Evolutionary conservation across 2,797 vertebrate species (phyloP), one percentile per base, ranked within the genome.

Genomic region (Halcyon chelicuti): DNA sequence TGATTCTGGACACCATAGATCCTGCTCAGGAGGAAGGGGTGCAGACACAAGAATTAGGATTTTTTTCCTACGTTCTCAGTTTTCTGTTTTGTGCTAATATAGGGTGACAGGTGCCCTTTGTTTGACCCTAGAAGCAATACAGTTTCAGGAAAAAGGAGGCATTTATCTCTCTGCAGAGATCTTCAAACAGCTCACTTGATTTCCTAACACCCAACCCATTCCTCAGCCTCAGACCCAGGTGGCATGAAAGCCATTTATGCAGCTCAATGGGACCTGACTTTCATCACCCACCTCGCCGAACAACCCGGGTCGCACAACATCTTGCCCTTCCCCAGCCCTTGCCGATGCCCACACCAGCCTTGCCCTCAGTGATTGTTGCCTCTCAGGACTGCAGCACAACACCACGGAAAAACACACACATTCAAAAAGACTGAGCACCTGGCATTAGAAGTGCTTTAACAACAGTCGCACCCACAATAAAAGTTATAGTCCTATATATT

Each of bases 401-500:
- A 68, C 61, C 87, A 78, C 25, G 67, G 73, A 63, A 68, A 81
- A 55, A 12, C 58, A 72, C 0, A 3, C 3, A 7, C 52, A 5
- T 28, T 71, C 18, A n/a, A 25, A 58, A 66, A 39, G 57, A 61
- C 42, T 8, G 54, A 71, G 78, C 58, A 71, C 61, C 86, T 91
- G 92, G 77, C 67, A 82, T 16, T 44, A 92, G 44, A 81, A 85
- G 22, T 35, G 77, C 86, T 93, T 42, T 65, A 85, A 63, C 71
- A 46, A 72, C 92, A 49, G 77, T 79, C 60, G 0, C 37, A 0
- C 88, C 95, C 93, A 85, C 86, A 85, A 81, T 93, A 94, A 96
- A 92, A 94, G 70, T 92, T 96, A 95, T 7, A 82, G 92, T 26
- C 63, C 92, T 79, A 79, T 93, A 96, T 93, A 97, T 73, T 77